These are phyloP conservation scores for Dryadula phaetusa DNA, from an alignment of 2,888 invertebrate species.

Conservation along the genomic window DNA sequence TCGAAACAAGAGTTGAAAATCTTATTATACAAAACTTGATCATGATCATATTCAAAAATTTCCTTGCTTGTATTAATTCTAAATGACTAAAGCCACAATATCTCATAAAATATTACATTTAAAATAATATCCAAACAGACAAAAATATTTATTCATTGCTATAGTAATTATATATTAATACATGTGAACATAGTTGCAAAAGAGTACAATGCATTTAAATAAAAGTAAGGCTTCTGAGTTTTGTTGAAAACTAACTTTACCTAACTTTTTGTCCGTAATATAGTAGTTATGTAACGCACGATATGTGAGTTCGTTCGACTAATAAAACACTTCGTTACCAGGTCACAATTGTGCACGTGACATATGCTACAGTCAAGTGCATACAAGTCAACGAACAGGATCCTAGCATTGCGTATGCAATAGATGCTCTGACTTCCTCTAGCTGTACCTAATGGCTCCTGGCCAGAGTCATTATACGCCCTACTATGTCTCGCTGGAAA, in stretches of 20 bases:
- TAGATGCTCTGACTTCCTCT: constrained; percentile 77
- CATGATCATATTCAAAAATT: too few relatives aligned
- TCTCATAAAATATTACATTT: too few relatives aligned
- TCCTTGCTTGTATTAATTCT: background rate
- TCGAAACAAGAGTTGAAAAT: background rate
- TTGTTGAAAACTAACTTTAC: constrained; percentile 64
- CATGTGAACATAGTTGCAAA: constrained; percentile 58
- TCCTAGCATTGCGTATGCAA: constrained; percentile 75
- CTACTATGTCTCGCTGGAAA: constrained; percentile 57
- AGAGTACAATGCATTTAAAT: constrained; percentile 59
- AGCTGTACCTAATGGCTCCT: constrained; percentile 63
- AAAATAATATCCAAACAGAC: too few relatives aligned
- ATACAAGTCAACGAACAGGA: constrained; percentile 80
- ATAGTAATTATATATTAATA: constrained; percentile 50
- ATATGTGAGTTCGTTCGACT: constrained; percentile 66
- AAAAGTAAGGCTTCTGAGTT: constrained; percentile 70
- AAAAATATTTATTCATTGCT: constrained; percentile 56
- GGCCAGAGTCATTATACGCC: constrained; percentile 74
- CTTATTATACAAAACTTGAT: background rate
- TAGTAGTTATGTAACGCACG: constrained; percentile 80
- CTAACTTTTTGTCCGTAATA: constrained; percentile 61
- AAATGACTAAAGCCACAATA: too few relatives aligned
- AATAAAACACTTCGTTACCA: constrained; percentile 80
- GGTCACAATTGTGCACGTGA: constrained; percentile 79
- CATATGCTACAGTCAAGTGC: constrained; percentile 80